phyloP scores from a whole-genome alignment of 2,113 vertebrate species.

The Hassar affinis region DNA sequence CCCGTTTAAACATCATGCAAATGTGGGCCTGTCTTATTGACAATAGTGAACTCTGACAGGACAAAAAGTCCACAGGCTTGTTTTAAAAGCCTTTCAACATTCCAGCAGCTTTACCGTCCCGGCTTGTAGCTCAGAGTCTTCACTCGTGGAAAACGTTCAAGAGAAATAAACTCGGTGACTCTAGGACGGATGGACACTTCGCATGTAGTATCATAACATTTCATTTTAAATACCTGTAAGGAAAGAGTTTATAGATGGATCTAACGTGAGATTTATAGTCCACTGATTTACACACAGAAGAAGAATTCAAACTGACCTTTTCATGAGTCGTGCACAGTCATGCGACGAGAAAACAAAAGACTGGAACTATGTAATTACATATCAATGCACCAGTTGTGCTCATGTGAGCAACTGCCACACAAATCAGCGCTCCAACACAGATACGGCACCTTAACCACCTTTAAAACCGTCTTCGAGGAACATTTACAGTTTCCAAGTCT shows the following conservation, averaged over 20 bases:
- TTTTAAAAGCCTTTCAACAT: constrained; percentile 49
- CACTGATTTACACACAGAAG: neutral
- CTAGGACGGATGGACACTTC: neutral
- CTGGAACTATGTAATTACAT: neutral
- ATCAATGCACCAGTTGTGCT: neutral
- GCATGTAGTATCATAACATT: neutral
- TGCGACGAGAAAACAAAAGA: neutral
- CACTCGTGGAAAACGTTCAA: neutral
- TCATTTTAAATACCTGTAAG: neutral
- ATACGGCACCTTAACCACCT: neutral
- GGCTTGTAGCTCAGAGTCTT: neutral
- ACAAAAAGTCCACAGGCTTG: constrained; percentile 52
- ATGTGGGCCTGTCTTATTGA: constrained; percentile 61
- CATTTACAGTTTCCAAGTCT: neutral
- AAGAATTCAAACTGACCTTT: neutral
- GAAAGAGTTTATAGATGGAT: neutral
- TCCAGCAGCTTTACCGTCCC: neutral
- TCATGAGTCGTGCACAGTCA: neutral
- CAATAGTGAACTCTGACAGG: constrained; percentile 32
- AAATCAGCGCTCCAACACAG: neutral
- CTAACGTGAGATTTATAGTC: neutral
- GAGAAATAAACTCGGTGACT: neutral
- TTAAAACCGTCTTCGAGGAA: neutral
- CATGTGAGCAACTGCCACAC: neutral
- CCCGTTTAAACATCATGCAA: constrained; percentile 65